Percentiles rank a stretch among this genome's conserved stretches.
phyloP scores from a whole-genome alignment of 2,113 vertebrate species.

The Clarias batrachus region DNA sequence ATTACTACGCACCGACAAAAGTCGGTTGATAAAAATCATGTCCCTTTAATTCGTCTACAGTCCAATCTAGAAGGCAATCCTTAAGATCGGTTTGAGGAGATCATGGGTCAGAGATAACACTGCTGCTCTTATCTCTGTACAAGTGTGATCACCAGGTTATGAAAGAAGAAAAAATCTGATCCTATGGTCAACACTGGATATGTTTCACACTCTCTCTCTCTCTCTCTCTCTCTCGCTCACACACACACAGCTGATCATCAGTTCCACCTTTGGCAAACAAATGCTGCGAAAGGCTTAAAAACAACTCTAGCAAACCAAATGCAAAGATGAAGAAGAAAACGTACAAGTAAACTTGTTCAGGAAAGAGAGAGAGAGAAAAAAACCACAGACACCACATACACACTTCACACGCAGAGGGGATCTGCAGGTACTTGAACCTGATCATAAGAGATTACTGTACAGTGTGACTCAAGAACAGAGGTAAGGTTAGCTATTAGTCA shows the following conservation, averaged over 20 bases:
- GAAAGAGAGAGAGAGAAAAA: not conserved
- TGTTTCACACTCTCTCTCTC: not conserved
- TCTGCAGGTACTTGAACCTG: slow-evolving; percentile 26
- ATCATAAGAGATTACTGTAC: slow-evolving; percentile 31
- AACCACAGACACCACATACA: not conserved
- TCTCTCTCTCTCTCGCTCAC: not conserved
- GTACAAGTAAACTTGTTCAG: not conserved
- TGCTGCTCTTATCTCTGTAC: not conserved
- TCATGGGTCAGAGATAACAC: not conserved
- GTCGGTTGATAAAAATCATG: not conserved
- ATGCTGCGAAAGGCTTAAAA: slow-evolving; percentile 13
- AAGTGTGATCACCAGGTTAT: not conserved
- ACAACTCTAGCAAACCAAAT: not conserved
- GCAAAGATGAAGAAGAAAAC: not conserved
- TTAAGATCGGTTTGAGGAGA: not conserved
- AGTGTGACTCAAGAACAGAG: slow-evolving; percentile 3
- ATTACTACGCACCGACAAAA: not conserved
- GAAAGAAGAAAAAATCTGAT: not conserved
- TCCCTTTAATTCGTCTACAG: not conserved
- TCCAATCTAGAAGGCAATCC: not conserved
- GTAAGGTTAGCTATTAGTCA: slow-evolving; percentile 12
- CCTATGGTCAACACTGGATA: not conserved
- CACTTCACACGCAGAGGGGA: not conserved
- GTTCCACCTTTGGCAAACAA: slow-evolving; percentile 31
- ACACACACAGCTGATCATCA: slow-evolving; percentile 9